These are phyloP conservation scores for Sebastes hopkinsi DNA, from an alignment of 2,797 vertebrate species.

Conservation along the genomic window DNA sequence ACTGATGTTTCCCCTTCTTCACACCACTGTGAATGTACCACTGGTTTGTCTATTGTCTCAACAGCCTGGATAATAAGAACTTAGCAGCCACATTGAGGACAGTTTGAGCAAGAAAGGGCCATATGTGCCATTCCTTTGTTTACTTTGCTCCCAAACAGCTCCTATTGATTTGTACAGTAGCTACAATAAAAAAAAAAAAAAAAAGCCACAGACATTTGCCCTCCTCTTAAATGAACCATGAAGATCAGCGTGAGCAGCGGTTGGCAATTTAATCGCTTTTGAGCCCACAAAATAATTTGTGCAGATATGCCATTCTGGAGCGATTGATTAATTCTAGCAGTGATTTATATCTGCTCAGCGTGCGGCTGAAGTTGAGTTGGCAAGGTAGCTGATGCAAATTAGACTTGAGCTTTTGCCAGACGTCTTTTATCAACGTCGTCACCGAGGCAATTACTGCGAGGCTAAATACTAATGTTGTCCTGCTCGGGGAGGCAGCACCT, in stretches of 20 bases:
- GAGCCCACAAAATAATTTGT: constrained; percentile 73
- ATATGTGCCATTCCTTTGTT: constrained; percentile 77
- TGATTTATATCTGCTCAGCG: constrained; percentile 67
- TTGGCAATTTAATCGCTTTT: constrained; percentile 70
- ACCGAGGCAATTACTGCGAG: constrained; percentile 54
- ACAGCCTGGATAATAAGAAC: constrained; percentile 39
- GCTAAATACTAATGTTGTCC: constrained; percentile 51
- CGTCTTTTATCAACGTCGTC: constrained; percentile 69
- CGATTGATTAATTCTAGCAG: constrained; percentile 65
- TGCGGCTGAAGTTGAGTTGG: constrained; percentile 60
- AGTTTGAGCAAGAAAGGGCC: constrained; percentile 55
- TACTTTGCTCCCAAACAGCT: constrained; percentile 68
- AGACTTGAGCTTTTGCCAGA: constrained; percentile 65
- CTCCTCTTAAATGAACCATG: constrained; percentile 73
- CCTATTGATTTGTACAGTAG: constrained; percentile 78
- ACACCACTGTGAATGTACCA: constrained; percentile 15
- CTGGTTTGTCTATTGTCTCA: constrained; percentile 48
- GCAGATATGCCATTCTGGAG: constrained; percentile 67
- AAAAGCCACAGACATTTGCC: constrained; percentile 72
- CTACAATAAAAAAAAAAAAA: constrained; percentile 45
- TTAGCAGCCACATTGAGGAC: constrained; percentile 54
- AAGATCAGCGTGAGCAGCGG: constrained; percentile 66
- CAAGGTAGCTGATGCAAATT: constrained; percentile 71
- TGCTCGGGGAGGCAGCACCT: neutral
- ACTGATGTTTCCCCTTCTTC: constrained; percentile 48